These are phyloP conservation scores for Vollenhovia emeryi DNA, from an alignment of 1,140 invertebrate species.

Conservation along the genomic window DNA sequence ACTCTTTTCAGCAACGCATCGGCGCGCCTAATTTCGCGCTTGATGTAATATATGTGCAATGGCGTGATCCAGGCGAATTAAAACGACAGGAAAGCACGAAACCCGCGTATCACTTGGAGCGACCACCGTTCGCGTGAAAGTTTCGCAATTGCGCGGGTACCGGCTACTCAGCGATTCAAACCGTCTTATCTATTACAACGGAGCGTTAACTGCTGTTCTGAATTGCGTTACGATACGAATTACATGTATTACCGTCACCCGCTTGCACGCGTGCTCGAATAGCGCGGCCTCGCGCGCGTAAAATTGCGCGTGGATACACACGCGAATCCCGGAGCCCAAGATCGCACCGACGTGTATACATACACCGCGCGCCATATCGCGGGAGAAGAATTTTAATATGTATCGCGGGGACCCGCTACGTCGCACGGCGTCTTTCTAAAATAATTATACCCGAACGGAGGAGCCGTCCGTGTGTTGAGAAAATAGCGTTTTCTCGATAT, in stretches of 20 bases:
- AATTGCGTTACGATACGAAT: slow-evolving; percentile 19
- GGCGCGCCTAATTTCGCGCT: slow-evolving; percentile 42
- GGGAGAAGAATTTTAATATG: background rate
- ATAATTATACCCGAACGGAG: background rate
- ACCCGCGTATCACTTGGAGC: background rate
- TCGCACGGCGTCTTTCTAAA: background rate
- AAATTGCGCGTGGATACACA: slow-evolving; percentile 2
- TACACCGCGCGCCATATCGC: background rate
- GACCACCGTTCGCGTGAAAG: slow-evolving; percentile 27
- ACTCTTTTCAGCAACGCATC: slow-evolving; percentile 21
- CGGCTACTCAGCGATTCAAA: slow-evolving; percentile 29
- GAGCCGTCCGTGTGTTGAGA: background rate
- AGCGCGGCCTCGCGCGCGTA: background rate
- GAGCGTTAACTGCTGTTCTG: slow-evolving; percentile 14
- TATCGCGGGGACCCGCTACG: too few relatives aligned
- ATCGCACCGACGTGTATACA: background rate
- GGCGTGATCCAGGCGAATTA: slow-evolving; percentile 8
- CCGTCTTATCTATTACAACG: slow-evolving; percentile 50
- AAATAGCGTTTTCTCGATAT: slow-evolving; percentile 6
- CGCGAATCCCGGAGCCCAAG: background rate
- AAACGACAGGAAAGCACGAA: slow-evolving; percentile 30
- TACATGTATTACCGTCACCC: background rate
- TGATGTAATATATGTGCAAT: slow-evolving; percentile 23
- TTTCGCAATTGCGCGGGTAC: slow-evolving; percentile 30
- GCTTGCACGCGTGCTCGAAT: background rate